A percentile compares a stretch with the other conserved stretches of the same genome.
Conservation (phyloP, 1,140 invertebrate species). For the Magallana angulata region DNA sequence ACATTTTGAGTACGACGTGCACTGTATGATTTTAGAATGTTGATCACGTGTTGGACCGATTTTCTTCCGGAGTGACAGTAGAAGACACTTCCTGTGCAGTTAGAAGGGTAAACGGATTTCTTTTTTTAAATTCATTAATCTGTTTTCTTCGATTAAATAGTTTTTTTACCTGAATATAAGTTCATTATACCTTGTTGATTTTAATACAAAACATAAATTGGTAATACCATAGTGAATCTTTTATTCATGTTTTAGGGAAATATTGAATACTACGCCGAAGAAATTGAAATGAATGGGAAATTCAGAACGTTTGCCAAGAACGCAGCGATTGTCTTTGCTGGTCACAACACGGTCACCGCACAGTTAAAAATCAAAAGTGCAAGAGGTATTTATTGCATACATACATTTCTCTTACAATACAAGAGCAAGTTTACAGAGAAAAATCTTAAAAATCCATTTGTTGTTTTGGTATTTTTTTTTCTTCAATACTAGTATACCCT, state of each 20-base stretch:
- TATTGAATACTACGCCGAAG: conserved; percentile 77
- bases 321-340: conserved; percentile 76
- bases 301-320: conserved; percentile 76
- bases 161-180: too few relatives aligned
- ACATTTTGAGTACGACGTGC: too few relatives aligned
- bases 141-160: background rate
- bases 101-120: conserved; percentile 62
- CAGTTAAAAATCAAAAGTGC: conserved; percentile 76
- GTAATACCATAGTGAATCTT: too few relatives aligned
- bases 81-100: conserved; percentile 76
- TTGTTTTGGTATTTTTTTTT: too few relatives aligned
- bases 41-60: conserved; percentile 72
- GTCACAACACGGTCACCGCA: conserved; percentile 78
- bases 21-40: conserved; percentile 65
- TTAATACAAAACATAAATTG: too few relatives aligned
- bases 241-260: conserved; percentile 66
- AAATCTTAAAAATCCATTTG: too few relatives aligned
- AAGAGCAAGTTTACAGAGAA: too few relatives aligned
- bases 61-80: conserved; percentile 75
- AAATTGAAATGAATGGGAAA: conserved; percentile 77
- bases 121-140: background rate
- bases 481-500: too few relatives aligned
- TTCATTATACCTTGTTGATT: too few relatives aligned
- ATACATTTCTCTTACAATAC: too few relatives aligned
- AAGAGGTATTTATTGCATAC: conserved; percentile 67